phyloP scores from a whole-genome alignment of 1,140 invertebrate species.

The Ectropis grisescens region DNA sequence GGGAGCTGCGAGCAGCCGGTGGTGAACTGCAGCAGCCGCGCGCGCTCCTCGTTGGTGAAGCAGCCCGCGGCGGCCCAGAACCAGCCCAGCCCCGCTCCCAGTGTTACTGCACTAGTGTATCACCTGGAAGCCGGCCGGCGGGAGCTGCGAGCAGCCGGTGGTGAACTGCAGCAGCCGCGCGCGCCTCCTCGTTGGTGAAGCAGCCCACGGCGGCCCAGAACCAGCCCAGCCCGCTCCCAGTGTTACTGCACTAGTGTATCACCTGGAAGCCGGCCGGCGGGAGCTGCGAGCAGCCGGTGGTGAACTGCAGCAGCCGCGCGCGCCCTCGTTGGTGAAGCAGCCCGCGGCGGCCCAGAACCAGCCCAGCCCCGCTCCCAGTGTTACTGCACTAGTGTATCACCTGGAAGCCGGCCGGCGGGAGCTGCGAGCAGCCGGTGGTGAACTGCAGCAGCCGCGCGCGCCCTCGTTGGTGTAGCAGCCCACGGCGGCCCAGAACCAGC shows the following conservation, averaged over 20 bases:
- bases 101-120: no score
- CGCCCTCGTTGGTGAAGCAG: slow-evolving; percentile 95
- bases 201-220: slow-evolving; percentile 95
- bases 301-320: slow-evolving; percentile 93
- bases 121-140: slow-evolving; percentile 87
- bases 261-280: slow-evolving; percentile 88
- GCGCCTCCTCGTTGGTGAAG: slow-evolving; percentile 89
- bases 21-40: slow-evolving; percentile 93
- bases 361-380: slow-evolving; percentile 84
- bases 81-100: slow-evolving; percentile 91
- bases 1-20: slow-evolving; percentile 93
- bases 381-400: slow-evolving; percentile 9
- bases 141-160: slow-evolving; percentile 93
- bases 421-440: slow-evolving; percentile 92
- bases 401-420: slow-evolving; percentile 90
- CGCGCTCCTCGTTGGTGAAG: slow-evolving; percentile 95
- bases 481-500: slow-evolving; percentile 96
- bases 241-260: no score
- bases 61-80: slow-evolving; percentile 95
- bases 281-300: slow-evolving; percentile 92
- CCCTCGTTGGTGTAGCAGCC: slow-evolving; percentile 93
- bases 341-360: slow-evolving; percentile 97
- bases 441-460: slow-evolving; percentile 94
- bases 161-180: slow-evolving; percentile 94
- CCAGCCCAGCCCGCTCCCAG: slow-evolving; percentile 90